Base-by-base conservation (phyloP, 2,113 vertebrate genomes). In the Dasyornis broadbenti region DNA sequence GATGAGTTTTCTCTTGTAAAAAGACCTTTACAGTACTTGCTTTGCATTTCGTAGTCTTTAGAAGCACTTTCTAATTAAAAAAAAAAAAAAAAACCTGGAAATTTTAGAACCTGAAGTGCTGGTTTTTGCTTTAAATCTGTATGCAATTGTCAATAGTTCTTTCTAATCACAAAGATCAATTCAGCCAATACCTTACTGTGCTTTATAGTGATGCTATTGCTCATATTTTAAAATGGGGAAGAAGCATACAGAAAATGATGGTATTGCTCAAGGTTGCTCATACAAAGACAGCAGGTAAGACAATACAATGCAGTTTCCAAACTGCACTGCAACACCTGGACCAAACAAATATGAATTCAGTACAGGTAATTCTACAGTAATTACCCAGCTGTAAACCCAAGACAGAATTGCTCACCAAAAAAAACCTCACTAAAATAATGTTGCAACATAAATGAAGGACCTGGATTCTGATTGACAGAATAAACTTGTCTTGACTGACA, bases 231-330 rank as follows among this genome's bases (percentile, higher is more conserved):
- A 92, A 81, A 90, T 75, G 79, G 60, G 88, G 26, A 88, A 90
- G 52, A 70, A 87, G 86, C 75, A 83, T 31, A 88, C 33, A 90
- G 76, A 94, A 88, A 90, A 59, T 42, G 5, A 80, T 50, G 75
- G n/a, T 15, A 93, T 69, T 94, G 88, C 71, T 90, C 85, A 93
- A 90, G 42, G 63, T 39, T 90, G 92, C 30, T 86, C 79, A 82
- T 49, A 84, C 22, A 88, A 86, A 95, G 63, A 73, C 60, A 89
- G 42, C 75, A 86, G 57, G 70, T 60, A 78, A 93, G 66, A 91
- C 76, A 88, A 92, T 40, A 73, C 79, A 93, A 66, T 63, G 79
- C 45, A 83, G 73, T 92, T 89, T 86, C 71, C 89, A 94, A 92
- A 86, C 52, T 83, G 78, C 54, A 82, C 59, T 57, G 75, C 82